These are phyloP conservation scores for Scopus umbretta DNA, from an alignment of 2,113 vertebrate species.

Conservation along the genomic window DNA sequence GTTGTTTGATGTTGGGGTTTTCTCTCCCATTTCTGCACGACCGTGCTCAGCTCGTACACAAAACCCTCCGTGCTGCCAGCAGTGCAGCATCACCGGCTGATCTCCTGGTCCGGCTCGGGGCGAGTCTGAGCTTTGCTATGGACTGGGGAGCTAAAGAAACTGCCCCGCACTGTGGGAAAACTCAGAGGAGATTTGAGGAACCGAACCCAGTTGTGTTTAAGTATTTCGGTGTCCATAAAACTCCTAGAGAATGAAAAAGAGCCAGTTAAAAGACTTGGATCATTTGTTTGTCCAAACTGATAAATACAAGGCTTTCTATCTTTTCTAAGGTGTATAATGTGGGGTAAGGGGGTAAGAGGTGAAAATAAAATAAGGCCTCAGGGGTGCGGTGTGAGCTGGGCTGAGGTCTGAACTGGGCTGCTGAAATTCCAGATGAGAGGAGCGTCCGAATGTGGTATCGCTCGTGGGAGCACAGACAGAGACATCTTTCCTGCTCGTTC, in stretches of 20 bases:
- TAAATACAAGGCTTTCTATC: neutral
- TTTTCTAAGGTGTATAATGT: neutral
- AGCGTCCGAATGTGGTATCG: rapidly evolving
- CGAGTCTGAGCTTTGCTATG: neutral
- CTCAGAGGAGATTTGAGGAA: neutral
- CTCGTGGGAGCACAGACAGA: neutral
- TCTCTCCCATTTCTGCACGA: rapidly evolving
- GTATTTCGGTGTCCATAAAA: neutral
- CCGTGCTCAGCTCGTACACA: neutral
- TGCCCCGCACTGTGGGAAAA: rapidly evolving
- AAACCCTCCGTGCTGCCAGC: rapidly evolving
- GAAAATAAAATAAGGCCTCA: neutral
- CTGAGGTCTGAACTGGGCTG: neutral
- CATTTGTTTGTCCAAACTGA: neutral
- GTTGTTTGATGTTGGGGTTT: rapidly evolving
- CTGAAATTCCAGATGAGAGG: neutral
- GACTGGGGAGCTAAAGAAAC: neutral
- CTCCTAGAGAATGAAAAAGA: neutral
- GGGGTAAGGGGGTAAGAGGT: neutral
- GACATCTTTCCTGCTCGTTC: neutral
- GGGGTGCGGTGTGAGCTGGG: neutral
- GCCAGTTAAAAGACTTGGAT: neutral
- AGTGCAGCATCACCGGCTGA: neutral
- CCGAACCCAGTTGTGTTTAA: neutral
- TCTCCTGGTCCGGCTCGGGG: neutral